Evolutionary conservation across 2,113 vertebrate genomes (phyloP).

Genomic region (Mustela nigripes): DNA sequence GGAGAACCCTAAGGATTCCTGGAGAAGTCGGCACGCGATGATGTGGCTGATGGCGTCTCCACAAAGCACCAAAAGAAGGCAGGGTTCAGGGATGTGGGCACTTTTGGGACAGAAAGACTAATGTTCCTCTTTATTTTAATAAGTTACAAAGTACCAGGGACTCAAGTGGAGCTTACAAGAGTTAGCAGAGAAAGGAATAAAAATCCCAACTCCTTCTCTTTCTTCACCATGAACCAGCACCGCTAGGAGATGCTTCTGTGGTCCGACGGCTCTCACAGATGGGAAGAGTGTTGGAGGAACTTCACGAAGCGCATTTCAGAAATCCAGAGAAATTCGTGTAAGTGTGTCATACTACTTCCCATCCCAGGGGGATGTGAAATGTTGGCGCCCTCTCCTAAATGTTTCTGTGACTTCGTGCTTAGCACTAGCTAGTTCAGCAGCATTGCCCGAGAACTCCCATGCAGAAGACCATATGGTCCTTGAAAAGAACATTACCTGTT

Average conservation of each 20-base stretch:
- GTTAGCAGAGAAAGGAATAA: neutral
- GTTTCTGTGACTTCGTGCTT: neutral
- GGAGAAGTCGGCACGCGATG: fast-evolving
- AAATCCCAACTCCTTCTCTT: neutral
- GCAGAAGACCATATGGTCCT: neutral
- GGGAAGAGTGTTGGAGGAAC: neutral
- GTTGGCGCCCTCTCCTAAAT: neutral
- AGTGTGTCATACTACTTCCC: neutral
- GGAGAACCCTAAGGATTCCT: fast-evolving
- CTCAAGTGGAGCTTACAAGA: neutral
- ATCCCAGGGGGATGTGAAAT: neutral
- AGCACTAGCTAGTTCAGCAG: neutral
- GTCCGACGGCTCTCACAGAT: neutral
- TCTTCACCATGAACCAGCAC: fast-evolving
- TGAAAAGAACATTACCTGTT: neutral
- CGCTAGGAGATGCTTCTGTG: neutral
- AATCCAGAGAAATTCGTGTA: neutral
- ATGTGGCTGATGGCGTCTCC: too few species aligned
- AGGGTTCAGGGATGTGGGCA: too few species aligned
- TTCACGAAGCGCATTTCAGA: neutral
- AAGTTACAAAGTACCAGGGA: too few species aligned
- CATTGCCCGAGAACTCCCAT: neutral
- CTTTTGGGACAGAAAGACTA: neutral
- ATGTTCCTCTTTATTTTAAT: neutral
- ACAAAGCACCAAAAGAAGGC: neutral